Percentiles rank a stretch among this genome's conserved stretches.
Evolutionary conservation across 2,113 vertebrate species (phyloP).

Genomic region (Ahaetulla prasina): DNA sequence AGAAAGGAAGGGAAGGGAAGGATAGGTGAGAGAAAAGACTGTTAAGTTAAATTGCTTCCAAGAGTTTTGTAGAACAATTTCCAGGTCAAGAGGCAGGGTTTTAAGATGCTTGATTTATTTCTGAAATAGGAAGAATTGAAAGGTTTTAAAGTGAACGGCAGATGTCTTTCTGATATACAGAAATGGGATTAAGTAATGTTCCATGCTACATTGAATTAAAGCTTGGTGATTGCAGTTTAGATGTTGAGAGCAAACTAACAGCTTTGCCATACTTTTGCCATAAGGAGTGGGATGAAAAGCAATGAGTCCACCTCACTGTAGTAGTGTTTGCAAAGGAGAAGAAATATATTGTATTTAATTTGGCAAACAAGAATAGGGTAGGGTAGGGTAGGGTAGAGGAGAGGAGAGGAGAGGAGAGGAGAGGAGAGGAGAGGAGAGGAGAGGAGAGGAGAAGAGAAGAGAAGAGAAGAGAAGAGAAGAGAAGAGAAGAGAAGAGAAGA

Average conservation of each 20-base stretch:
- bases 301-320: neutral
- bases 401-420: too few relatives aligned
- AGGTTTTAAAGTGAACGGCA: neutral
- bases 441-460: too few relatives aligned
- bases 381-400: too few relatives aligned
- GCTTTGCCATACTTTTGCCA: neutral
- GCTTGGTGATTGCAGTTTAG: constrained; percentile 12
- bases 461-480: too few relatives aligned
- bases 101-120: constrained; percentile 9
- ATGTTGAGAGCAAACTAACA: neutral
- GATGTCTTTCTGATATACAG: accelerated
- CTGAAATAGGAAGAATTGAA: neutral
- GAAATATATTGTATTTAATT: neutral
- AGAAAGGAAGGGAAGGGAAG: neutral
- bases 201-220: neutral
- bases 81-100: neutral
- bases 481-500: too few relatives aligned
- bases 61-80: neutral
- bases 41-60: neutral
- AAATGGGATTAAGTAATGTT: neutral
- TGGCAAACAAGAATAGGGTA: neutral
- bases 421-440: too few relatives aligned
- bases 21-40: neutral
- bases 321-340: neutral
- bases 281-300: neutral